Evolutionary conservation across 2,888 invertebrate genomes (phyloP).

Genomic region (Chaitophorus viminalis): DNA sequence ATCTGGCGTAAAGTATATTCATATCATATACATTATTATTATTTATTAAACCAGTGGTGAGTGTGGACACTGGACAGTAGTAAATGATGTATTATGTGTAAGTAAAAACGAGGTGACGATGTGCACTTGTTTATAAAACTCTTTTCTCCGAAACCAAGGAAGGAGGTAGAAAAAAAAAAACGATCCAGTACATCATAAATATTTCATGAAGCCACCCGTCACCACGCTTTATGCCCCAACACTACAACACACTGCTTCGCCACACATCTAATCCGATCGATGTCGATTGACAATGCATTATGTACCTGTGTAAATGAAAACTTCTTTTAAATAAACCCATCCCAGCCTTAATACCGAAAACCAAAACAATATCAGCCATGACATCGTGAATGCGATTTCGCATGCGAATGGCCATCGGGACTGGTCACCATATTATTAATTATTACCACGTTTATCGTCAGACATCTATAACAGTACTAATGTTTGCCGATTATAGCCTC

Average conservation of each 20-base stretch:
- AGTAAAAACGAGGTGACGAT: neutral
- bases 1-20: too few relatives aligned
- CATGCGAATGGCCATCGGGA: neutral
- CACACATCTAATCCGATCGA: slow-evolving; percentile 20
- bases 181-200: slow-evolving; percentile 54
- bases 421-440: too few relatives aligned
- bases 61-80: neutral
- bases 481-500: neutral
- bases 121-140: slow-evolving; percentile 30
- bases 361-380: neutral
- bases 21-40: too few relatives aligned
- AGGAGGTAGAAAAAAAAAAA: slow-evolving; percentile 28
- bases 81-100: neutral
- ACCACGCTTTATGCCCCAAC: neutral
- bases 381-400: neutral
- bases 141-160: slow-evolving; percentile 11
- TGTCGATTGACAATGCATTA: slow-evolving; percentile 1
- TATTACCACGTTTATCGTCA: neutral
- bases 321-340: neutral
- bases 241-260: neutral
- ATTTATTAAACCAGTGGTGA: neutral
- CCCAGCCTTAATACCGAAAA: neutral
- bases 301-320: neutral
- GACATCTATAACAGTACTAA: neutral
- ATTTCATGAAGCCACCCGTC: slow-evolving; percentile 51